Evolutionary conservation across 2,888 invertebrate genomes (phyloP), one percentile per base, ranked within the genome.

Genomic region (Bugulina stolonifera): DNA sequence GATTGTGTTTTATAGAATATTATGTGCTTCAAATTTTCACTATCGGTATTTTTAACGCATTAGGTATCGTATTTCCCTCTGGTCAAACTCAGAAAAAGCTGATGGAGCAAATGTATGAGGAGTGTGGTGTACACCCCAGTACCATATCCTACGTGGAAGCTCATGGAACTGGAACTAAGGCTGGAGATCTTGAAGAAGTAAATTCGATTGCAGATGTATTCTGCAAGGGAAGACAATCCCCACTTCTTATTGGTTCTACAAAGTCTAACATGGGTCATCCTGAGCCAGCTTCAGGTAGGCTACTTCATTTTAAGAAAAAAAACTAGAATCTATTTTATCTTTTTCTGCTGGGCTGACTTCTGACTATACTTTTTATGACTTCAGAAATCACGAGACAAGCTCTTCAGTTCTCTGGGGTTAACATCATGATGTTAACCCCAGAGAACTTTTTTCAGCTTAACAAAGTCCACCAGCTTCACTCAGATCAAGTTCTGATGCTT

Each of bases 211-310:
- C 92, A 0, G 93, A 94, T 76, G 80, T 84, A 3, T 84, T 84
- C 77, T 83, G 82, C 74, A 80, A 80, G 69, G 80, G 77, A n/a
- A 78, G 83, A 25, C 72, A 78, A 14, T 77, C 35, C 0, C 94
- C 97, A 5, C 87, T 99, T 69, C 85, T 96, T 64, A 90, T 99
- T 79, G 98, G 98, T 25, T 96, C 97, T 0, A 93, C 97, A 0
- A 99, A 99, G 85, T 95, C 95, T 29, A 99, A 98, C 86, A 96
- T 98, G 94, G 98, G 98, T 0, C 98, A 99, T 83, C 91, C 96
- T 1, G 98, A 99, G 86, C 93, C 96, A 29, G 86, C 86, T 18
- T 86, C 86, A 71, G 87, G 87, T 79, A 77, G 77, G 57, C 5
- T 57, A 3, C 27, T 27, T 18, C 5, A 57, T 22, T 14, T 52